Evolutionary conservation across 1,140 invertebrate genomes (phyloP).

Genomic region (Phenacoccus solenopsis): DNA sequence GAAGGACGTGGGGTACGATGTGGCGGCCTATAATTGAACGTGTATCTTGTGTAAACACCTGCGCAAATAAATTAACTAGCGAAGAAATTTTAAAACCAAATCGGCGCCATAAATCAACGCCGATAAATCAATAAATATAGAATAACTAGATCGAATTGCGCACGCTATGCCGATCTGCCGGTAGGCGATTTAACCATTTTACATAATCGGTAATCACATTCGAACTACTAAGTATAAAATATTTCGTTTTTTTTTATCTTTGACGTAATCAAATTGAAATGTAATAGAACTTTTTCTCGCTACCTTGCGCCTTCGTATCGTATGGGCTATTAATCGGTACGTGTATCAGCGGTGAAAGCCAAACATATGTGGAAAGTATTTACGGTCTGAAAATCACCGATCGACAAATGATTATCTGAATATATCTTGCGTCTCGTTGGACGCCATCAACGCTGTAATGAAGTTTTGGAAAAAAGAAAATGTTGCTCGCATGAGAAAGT

Average conservation of each 20-base stretch:
- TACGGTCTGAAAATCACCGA: too few species aligned
- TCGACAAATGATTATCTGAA: too few species aligned
- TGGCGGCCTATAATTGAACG: too few species aligned
- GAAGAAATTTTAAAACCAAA: slow-evolving; percentile 7
- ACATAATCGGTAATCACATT: neutral
- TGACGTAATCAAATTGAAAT: neutral
- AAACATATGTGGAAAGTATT: too few species aligned
- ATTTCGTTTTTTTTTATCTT: neutral
- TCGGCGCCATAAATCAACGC: neutral
- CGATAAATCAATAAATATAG: slow-evolving; percentile 16
- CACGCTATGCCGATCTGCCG: neutral
- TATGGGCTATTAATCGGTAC: too few species aligned
- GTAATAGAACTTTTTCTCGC: neutral
- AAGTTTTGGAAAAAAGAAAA: too few species aligned
- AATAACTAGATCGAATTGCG: slow-evolving; percentile 5
- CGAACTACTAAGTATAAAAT: neutral
- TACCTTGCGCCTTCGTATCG: too few species aligned
- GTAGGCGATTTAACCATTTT: slow-evolving; percentile 1
- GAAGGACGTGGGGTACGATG: neutral
- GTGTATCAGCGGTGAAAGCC: too few species aligned
- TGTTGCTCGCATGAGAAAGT: too few species aligned
- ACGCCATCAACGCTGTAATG: too few species aligned
- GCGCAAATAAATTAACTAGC: slow-evolving; percentile 9
- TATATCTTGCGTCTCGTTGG: too few species aligned
- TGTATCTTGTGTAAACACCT: neutral